Evolutionary conservation across 2,113 vertebrate species (phyloP).

Genomic region (Chauna torquata): DNA sequence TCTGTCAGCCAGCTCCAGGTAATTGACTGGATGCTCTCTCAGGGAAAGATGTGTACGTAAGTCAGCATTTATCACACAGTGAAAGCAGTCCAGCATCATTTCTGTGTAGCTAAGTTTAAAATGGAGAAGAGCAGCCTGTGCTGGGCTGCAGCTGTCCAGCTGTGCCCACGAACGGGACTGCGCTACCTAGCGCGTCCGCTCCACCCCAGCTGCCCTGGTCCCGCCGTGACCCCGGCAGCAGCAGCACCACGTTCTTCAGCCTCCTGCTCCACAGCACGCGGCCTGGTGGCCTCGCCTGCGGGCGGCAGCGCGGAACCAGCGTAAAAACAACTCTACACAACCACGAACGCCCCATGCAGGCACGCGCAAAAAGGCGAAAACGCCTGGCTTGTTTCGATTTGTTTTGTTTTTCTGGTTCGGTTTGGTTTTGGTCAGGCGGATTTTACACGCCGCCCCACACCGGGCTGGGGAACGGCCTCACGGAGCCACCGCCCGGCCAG

Average conservation of each 20-base stretch:
- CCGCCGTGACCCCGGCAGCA: neutral
- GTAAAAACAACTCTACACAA: too few species aligned
- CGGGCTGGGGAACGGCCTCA: too few species aligned
- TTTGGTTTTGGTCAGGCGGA: too few species aligned
- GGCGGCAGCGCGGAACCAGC: rapidly evolving
- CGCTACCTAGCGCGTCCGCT: rapidly evolving
- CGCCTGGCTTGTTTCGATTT: too few species aligned
- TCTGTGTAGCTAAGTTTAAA: rapidly evolving
- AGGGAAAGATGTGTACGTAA: too few species aligned
- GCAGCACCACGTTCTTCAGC: neutral
- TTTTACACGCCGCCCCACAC: too few species aligned
- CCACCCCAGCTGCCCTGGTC: rapidly evolving
- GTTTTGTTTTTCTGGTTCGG: too few species aligned
- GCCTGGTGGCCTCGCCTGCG: rapidly evolving
- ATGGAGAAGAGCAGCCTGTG: rapidly evolving
- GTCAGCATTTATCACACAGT: rapidly evolving
- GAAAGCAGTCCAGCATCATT: neutral
- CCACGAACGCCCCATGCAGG: too few species aligned
- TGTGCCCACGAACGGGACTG: rapidly evolving
- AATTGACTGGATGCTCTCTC: rapidly evolving
- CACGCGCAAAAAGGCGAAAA: too few species aligned
- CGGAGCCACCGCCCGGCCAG: too few species aligned
- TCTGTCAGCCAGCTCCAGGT: neutral
- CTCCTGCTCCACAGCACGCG: rapidly evolving
- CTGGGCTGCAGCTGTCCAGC: neutral